phyloP scores from a whole-genome alignment of 2,113 vertebrate genomes.

The Toxostoma redivivum region DNA sequence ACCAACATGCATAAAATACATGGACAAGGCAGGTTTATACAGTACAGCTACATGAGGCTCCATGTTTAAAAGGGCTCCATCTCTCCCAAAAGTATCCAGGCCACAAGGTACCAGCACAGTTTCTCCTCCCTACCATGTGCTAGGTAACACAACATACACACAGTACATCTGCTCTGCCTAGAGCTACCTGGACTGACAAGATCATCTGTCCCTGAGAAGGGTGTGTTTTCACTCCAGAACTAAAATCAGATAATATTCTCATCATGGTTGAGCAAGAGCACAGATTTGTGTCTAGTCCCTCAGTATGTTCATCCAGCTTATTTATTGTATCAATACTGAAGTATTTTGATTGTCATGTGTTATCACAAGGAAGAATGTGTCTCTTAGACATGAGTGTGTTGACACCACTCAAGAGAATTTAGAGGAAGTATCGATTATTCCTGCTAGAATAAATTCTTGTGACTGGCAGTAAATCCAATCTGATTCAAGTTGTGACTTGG shows the following conservation, averaged over 20 bases:
- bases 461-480: background rate
- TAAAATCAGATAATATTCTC: background rate
- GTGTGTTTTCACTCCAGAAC: background rate
- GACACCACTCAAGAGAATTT: background rate
- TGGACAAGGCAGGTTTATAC: background rate
- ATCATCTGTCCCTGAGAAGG: background rate
- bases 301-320: background rate
- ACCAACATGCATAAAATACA: background rate
- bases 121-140: fast-evolving
- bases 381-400: background rate
- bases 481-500: background rate
- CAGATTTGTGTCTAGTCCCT: background rate
- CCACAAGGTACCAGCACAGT: fast-evolving
- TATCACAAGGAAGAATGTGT: background rate
- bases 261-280: background rate
- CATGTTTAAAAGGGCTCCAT: background rate
- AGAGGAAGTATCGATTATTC: background rate
- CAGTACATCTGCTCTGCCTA: background rate
- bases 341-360: background rate
- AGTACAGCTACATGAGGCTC: background rate
- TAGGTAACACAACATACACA: background rate
- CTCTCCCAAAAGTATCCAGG: background rate
- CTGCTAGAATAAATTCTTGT: background rate
- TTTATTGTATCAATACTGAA: background rate
- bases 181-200: background rate